Evolutionary conservation across 2,888 invertebrate genomes (phyloP).

Genomic region (Tenthredo amoena): DNA sequence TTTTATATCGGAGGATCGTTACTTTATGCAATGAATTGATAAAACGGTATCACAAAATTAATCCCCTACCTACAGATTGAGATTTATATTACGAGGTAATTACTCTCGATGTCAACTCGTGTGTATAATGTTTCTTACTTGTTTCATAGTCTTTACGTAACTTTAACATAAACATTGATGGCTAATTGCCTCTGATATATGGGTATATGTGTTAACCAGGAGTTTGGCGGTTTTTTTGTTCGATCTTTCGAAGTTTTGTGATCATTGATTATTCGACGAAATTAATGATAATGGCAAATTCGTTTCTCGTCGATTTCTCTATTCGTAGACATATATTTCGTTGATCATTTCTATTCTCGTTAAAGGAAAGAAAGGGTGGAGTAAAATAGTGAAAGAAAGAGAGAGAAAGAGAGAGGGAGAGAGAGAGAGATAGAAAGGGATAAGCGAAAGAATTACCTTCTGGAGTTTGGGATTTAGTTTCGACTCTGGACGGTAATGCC

Average conservation of each 20-base stretch:
- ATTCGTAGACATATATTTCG: neutral
- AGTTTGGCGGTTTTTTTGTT: too few species aligned
- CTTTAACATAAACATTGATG: neutral
- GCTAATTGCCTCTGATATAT: too few species aligned
- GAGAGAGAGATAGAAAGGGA: neutral
- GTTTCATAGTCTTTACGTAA: neutral
- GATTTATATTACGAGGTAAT: neutral
- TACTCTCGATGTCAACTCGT: neutral
- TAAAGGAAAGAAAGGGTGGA: neutral
- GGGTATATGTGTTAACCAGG: too few species aligned
- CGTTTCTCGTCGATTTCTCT: too few species aligned
- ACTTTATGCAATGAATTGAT: neutral
- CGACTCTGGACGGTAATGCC: slow-evolving; percentile 47
- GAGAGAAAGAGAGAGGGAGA: neutral
- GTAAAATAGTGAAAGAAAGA: neutral
- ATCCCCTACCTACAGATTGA: neutral
- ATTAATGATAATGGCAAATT: too few species aligned
- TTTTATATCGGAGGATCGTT: neutral
- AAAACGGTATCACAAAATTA: neutral
- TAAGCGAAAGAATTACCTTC: slow-evolving; percentile 41
- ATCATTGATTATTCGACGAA: too few species aligned
- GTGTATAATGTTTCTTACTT: neutral
- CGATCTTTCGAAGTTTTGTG: too few species aligned
- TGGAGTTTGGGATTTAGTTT: slow-evolving; percentile 54
- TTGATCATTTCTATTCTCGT: neutral